Evolutionary conservation across 64 coral and sea anemone genomes (phyloP), one percentile per base, ranked within the genome.

Genomic region (Pachyseris speciosa): DNA sequence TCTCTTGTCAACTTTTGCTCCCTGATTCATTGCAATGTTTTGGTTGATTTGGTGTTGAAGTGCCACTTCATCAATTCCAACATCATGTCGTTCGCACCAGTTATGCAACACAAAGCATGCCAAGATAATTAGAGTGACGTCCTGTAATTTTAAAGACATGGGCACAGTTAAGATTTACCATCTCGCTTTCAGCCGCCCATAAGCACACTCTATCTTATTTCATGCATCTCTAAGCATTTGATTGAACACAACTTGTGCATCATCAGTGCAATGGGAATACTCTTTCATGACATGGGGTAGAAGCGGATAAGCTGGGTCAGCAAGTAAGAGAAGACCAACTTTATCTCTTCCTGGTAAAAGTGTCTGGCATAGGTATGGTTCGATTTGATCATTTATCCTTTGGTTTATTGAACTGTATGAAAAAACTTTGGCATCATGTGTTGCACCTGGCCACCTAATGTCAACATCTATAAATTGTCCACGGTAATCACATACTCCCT

Each of bases 391-490:
- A 8, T 24, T 83, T 0, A 91, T 20, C 8, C 2, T 6, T 13
- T 29, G 36, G 44, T 94, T 94, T 0, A 94, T 65, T 78, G 51
- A 61, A 31, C 65, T 74, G 57, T 86, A 74, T 2, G 69, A 40
- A 77, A 93, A 93, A 2, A 93, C 59, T 27, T 93, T 93, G 5
- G 83, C 91, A 93, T 93, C 81, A 93, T 94, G 84, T n/a, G 75
- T 88, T 28, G 61, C 84, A 52, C 84, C 84, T 33, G 72, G 91
- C 91, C 91, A 94, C 45, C 84, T 33, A 27, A 87, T 79, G 44
- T 94, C 73, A 80, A 94, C 91, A 69, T 94, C 83, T 22, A 88
- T 87, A 88, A 94, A 94, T 67, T 71, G 78, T 27, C 91, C 91
- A 42, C 34, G 22, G 38, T n/a, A 87, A 45, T 93, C 84, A 80